These are phyloP conservation scores for Philereme vetulata DNA, from an alignment of 2,888 invertebrate species.

Conservation along the genomic window DNA sequence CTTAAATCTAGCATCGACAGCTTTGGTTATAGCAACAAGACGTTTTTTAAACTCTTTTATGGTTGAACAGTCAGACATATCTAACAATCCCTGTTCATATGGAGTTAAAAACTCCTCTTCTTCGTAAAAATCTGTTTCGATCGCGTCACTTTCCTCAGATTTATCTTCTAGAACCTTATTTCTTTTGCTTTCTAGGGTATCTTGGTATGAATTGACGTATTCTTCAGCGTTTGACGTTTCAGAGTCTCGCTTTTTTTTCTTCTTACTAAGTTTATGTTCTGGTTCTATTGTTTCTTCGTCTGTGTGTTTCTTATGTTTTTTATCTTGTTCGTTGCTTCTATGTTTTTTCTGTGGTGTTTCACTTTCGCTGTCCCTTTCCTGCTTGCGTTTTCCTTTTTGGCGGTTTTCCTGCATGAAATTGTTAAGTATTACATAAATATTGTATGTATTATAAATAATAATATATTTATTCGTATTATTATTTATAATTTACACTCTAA, in stretches of 20 bases:
- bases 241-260: constrained; percentile 30
- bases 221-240: constrained; percentile 32
- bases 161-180: constrained; percentile 24
- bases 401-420: constrained; percentile 47
- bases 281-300: constrained; percentile 17
- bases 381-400: constrained; percentile 47
- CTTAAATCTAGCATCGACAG: constrained; percentile 53
- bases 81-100: constrained; percentile 59
- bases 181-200: constrained; percentile 14
- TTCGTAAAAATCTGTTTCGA: constrained; percentile 64
- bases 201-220: constrained; percentile 19
- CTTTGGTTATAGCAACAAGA: constrained; percentile 54
- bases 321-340: constrained; percentile 33
- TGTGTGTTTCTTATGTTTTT: constrained; percentile 30
- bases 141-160: constrained; percentile 66
- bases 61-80: constrained; percentile 61
- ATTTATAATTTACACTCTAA: too few species aligned
- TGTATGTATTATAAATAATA: too few species aligned
- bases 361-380: constrained; percentile 34
- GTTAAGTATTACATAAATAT: background rate
- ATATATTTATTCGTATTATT: too few species aligned
- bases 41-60: constrained; percentile 60
- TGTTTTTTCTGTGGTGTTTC: constrained; percentile 30
- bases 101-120: constrained; percentile 57
- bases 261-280: constrained; percentile 23